Base-by-base conservation (phyloP, 2,888 invertebrate species). In the Chrysopilus asiliformis region DNA sequence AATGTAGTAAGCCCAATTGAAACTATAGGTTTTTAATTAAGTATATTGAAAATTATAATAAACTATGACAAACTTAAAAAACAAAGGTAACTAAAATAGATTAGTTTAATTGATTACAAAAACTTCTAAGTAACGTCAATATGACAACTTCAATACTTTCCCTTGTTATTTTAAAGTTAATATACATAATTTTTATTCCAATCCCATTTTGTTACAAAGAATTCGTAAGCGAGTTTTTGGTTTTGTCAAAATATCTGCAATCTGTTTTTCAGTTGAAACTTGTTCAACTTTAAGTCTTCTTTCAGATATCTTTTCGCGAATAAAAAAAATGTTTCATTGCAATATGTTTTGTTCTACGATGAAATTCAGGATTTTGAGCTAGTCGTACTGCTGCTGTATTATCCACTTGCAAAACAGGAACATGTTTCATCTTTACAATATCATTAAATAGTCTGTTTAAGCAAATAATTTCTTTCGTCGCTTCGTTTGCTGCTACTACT, bases 321-420 rank as follows among this genome's bases (percentile, higher is more conserved):
- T 47, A 38, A 49, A 49, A 49, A 31, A 53, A 53, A 39, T 53
- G 47, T 36, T 49, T 44, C 4, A 49, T 46, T 2, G 38, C 17
- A 39, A 51, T 51, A 36, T 55, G 52, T 34, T 53, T 54, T 1
- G 50, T 48, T 42, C 49, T 40, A 16, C 41, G 43, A 41, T 53
- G 54, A 45, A 49, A 51, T 37, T 53, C 47, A 19, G 49, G 49
- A 45, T 54, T 55, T 22, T 53, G 47, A 4, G 51, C 43, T 12
- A 53, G 41, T 42, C 45, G 45, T 15, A 47, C 47, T 28, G 50
- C 50, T 39, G 48, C 49, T 10, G 48, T 42, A 39, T 56, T 57
- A 27, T 42, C 38, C 2, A 32, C 39, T 27, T 37, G 34, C n/a
- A n/a, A n/a, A n/a, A n/a, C n/a, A n/a, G n/a, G n/a, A n/a, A n/a